phyloP scores from a whole-genome alignment of 2,113 vertebrate species.

The Caracal caracal region DNA sequence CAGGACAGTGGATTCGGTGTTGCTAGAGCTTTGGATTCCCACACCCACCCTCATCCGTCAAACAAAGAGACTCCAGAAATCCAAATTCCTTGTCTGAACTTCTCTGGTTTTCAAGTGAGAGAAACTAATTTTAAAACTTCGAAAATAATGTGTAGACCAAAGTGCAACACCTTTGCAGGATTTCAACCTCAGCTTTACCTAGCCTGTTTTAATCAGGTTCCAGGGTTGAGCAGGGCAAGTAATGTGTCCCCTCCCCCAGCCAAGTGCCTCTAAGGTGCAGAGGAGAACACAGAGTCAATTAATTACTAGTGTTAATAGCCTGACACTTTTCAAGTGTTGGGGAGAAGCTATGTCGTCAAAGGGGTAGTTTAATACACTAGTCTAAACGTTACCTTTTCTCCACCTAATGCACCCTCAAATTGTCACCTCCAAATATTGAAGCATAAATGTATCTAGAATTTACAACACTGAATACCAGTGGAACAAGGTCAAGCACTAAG shows the following conservation, averaged over 20 bases:
- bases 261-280: neutral
- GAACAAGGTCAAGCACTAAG: constrained; percentile 51
- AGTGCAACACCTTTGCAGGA: neutral
- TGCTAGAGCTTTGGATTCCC: accelerated
- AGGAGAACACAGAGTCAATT: neutral
- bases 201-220: neutral
- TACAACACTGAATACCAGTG: constrained; percentile 41
- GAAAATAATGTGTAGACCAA: neutral
- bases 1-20: accelerated
- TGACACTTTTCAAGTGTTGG: neutral
- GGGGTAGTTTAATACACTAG: neutral
- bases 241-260: neutral
- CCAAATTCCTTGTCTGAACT: neutral
- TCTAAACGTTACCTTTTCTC: constrained; percentile 18
- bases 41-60: neutral
- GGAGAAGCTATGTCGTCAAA: neutral
- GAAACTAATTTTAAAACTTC: neutral
- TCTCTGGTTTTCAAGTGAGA: neutral
- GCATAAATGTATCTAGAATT: constrained; percentile 49
- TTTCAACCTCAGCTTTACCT: neutral
- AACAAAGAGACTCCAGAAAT: neutral
- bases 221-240: neutral
- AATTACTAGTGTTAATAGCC: constrained; percentile 18
- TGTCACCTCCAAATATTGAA: constrained; percentile 60
- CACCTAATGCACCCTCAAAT: neutral